A percentile compares a stretch with the other conserved stretches of the same genome.
Conservation (phyloP, 2,113 vertebrate species). For the Microtus montanus region DNA sequence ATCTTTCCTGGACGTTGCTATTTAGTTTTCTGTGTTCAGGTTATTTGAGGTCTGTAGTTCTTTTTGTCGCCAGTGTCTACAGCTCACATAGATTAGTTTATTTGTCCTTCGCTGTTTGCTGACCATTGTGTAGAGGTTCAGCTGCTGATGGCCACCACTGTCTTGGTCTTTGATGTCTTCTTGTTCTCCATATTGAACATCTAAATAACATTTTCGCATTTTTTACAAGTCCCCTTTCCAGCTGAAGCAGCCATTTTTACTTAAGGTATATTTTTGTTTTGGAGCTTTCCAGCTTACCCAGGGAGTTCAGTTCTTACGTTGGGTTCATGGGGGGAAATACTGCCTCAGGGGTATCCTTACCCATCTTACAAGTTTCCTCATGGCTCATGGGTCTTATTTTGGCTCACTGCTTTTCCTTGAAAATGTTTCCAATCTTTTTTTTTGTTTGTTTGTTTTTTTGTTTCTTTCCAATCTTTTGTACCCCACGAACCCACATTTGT, state of each 20-base stretch:
- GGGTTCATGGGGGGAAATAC: neutral
- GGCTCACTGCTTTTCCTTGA: neutral
- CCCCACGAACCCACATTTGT: neutral
- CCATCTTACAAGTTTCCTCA: neutral
- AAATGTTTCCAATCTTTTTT: too few relatives aligned
- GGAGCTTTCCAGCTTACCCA: neutral
- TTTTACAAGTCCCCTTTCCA: neutral
- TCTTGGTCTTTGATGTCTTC: neutral
- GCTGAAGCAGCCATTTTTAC: neutral
- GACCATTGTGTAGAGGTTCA: neutral
- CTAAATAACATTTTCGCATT: neutral
- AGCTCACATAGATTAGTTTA: neutral
- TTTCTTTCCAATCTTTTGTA: too few relatives aligned
- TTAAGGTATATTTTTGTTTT: neutral
- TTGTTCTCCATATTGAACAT: neutral
- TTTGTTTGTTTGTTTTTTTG: too few relatives aligned
- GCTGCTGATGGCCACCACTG: neutral
- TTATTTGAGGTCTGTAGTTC: neutral
- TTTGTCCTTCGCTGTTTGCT: neutral
- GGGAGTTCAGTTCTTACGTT: neutral
- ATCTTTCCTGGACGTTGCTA: neutral
- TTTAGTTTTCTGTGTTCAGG: slow-evolving; percentile 8
- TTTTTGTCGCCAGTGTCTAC: neutral
- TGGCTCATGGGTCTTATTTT: neutral
- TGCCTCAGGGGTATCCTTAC: neutral